Evolutionary conservation across 2,113 vertebrate species (phyloP).

Genomic region (Rutilus rutilus): DNA sequence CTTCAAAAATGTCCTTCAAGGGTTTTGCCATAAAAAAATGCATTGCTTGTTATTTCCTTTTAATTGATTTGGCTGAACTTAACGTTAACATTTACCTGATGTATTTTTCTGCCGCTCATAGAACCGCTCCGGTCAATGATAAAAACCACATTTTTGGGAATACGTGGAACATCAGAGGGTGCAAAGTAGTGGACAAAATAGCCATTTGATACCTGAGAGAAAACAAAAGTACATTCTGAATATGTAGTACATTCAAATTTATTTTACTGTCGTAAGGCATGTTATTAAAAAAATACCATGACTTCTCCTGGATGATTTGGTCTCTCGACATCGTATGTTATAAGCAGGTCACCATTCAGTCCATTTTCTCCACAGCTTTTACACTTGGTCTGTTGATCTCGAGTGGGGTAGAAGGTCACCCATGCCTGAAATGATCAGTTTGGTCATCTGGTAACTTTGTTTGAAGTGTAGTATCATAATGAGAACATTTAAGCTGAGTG

Average conservation of each 20-base stretch:
- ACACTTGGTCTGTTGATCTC: slow-evolving; percentile 86
- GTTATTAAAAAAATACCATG: slow-evolving; percentile 70
- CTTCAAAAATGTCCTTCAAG: not conserved
- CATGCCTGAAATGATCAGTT: slow-evolving; percentile 73
- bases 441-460: not conserved
- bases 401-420: slow-evolving; percentile 84
- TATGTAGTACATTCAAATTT: too few relatives aligned
- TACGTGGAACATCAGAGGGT: slow-evolving; percentile 77
- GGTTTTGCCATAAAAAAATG: not conserved
- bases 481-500: not conserved
- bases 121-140: slow-evolving; percentile 90
- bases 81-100: slow-evolving; percentile 76
- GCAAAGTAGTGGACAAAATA: slow-evolving; percentile 95
- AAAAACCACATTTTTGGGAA: slow-evolving; percentile 90
- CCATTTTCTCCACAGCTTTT: slow-evolving; percentile 75
- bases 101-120: slow-evolving; percentile 84
- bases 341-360: slow-evolving; percentile 85
- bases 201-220: slow-evolving; percentile 79
- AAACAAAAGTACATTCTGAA: not conserved
- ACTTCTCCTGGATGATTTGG: slow-evolving; percentile 77
- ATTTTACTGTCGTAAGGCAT: not conserved
- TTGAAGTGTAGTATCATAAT: not conserved
- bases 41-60: not conserved
- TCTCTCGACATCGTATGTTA: slow-evolving; percentile 88
- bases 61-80: not conserved